phyloP scores from a whole-genome alignment of 1,140 invertebrate species.

The Adoxophyes honmai region DNA sequence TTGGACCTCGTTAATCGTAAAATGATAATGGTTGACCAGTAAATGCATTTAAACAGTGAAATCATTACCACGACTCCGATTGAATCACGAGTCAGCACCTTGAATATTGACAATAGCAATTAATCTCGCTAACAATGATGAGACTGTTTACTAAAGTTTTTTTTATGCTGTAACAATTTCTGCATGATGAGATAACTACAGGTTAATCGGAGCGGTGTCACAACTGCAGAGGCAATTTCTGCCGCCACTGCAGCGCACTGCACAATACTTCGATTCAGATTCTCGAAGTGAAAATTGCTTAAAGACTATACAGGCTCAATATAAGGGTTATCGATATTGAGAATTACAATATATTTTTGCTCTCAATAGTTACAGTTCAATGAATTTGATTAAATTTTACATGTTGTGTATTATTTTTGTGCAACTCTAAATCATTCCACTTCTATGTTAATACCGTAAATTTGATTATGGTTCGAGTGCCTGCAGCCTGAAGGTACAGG shows the following conservation, averaged over 20 bases:
- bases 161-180: constrained; percentile 31
- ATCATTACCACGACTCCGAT: constrained; percentile 32
- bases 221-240: neutral
- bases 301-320: too few relatives aligned
- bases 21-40: constrained; percentile 17
- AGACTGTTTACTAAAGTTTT: constrained; percentile 33
- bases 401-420: too few relatives aligned
- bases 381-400: too few relatives aligned
- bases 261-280: neutral
- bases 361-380: too few relatives aligned
- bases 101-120: constrained; percentile 67
- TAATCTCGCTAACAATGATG: constrained; percentile 49
- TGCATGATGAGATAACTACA: constrained; percentile 13
- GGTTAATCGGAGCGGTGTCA: neutral
- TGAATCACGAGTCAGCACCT: constrained; percentile 39
- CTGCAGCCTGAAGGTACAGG: too few relatives aligned
- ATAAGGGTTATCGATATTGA: too few relatives aligned
- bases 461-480: too few relatives aligned
- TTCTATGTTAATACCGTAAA: too few relatives aligned
- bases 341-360: too few relatives aligned
- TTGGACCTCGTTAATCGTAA: neutral
- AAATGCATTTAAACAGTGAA: constrained; percentile 28
- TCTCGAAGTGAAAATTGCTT: too few relatives aligned
- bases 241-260: neutral
- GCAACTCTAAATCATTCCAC: too few relatives aligned